Percentiles rank a stretch among this genome's conserved stretches.
phyloP scores from a whole-genome alignment of 2,113 vertebrate genomes.

The Sisor rabdophorus region DNA sequence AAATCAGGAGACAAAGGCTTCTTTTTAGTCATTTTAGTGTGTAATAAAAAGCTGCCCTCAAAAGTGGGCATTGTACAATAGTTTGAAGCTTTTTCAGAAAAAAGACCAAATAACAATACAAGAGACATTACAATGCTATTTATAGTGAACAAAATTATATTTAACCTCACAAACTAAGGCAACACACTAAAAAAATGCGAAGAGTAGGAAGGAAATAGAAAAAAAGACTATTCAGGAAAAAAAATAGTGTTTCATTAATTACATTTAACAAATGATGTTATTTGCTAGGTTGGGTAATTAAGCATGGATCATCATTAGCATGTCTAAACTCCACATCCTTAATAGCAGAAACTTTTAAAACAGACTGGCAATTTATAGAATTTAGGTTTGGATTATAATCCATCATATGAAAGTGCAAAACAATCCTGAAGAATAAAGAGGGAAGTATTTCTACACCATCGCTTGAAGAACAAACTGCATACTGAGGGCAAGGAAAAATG shows the following conservation, averaged over 20 bases:
- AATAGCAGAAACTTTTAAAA: conserved; percentile 59
- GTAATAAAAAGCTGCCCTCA: conserved; percentile 54
- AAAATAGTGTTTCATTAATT: conserved; percentile 88
- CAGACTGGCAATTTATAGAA: conserved; percentile 50
- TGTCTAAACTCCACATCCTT: conserved; percentile 79
- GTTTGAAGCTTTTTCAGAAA: conserved; percentile 41
- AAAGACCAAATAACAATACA: conserved; percentile 46
- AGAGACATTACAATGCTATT: conserved; percentile 64
- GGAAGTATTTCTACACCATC: conserved; percentile 36
- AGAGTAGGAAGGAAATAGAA: conserved; percentile 49
- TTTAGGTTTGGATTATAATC: conserved; percentile 27
- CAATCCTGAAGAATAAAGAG: conserved; percentile 21
- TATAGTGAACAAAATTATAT: conserved; percentile 58
- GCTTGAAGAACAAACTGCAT: conserved; percentile 37
- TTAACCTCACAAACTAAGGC: conserved; percentile 43
- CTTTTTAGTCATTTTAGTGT: conserved; percentile 57
- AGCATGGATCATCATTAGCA: conserved; percentile 52
- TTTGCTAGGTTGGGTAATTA: conserved; percentile 5
- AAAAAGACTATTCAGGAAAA: conserved; percentile 71
- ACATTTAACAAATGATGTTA: conserved; percentile 56
- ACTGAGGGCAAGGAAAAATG: conserved; percentile 46
- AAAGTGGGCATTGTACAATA: conserved; percentile 52
- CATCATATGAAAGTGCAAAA: conserved; percentile 44
- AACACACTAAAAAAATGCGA: conserved; percentile 51
- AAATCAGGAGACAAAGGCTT: conserved; percentile 44